phyloP scores from a whole-genome alignment of 2,113 vertebrate genomes.

The Eptesicus fuscus region DNA sequence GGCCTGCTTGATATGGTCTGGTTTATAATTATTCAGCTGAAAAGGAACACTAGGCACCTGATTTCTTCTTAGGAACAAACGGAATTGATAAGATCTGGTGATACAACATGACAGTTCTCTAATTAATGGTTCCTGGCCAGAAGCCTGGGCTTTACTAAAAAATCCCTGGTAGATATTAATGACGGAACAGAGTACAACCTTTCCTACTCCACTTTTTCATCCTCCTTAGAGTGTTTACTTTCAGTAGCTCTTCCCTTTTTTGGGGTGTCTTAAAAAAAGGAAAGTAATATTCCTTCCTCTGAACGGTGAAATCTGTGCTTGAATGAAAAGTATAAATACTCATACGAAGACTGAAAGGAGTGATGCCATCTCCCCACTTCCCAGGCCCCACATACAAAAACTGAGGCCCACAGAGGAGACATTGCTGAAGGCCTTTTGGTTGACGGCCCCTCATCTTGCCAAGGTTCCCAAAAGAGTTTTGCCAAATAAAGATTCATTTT shows the following conservation, averaged over 20 bases:
- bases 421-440: neutral
- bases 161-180: neutral
- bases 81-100: conserved; percentile 8
- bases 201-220: neutral
- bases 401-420: neutral
- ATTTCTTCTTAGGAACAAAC: conserved; percentile 30
- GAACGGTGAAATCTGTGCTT: neutral
- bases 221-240: neutral
- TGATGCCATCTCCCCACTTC: neutral
- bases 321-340: neutral
- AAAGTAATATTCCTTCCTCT: neutral
- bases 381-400: neutral
- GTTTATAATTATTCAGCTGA: conserved; percentile 26
- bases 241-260: neutral
- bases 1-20: neutral
- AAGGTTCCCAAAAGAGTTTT: conserved; percentile 37
- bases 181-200: neutral
- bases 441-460: neutral
- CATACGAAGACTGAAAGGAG: neutral
- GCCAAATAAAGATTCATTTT: conserved; percentile 34
- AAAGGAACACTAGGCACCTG: neutral
- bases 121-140: neutral
- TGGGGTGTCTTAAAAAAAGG: neutral
- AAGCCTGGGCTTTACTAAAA: neutral
- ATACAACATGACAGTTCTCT: neutral